Percentiles rank a stretch among this genome's conserved stretches.
These are phyloP conservation scores for Amniataba percoides DNA, from an alignment of 2,797 vertebrate species.

Conservation along the genomic window DNA sequence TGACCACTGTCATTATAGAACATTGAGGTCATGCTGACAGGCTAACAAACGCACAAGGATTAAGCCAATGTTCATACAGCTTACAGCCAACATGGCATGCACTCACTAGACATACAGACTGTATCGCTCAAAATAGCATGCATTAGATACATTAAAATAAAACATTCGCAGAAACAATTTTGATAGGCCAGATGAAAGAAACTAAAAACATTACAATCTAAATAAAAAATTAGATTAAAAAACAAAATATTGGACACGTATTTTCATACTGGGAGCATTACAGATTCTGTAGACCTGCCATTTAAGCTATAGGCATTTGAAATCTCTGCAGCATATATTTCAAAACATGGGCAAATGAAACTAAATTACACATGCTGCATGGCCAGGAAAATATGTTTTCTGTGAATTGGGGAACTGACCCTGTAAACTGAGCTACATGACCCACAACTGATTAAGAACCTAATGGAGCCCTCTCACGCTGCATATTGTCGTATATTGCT, in stretches of 20 bases:
- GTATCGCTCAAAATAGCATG: neutral
- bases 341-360: neutral
- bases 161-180: neutral
- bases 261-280: neutral
- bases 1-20: slow-evolving; percentile 46
- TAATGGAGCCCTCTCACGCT: neutral
- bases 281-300: neutral
- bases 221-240: neutral
- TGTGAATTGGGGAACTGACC: neutral
- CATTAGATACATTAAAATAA: neutral
- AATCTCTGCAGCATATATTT: neutral
- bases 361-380: neutral
- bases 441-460: neutral
- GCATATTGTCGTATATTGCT: neutral
- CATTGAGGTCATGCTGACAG: slow-evolving; percentile 63
- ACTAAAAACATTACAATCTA: neutral
- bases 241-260: too few relatives aligned
- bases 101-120: slow-evolving; percentile 15
- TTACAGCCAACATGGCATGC: slow-evolving; percentile 14
- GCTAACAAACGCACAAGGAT: slow-evolving; percentile 44
- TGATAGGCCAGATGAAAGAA: neutral
- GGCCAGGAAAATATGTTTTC: neutral
- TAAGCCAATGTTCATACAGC: slow-evolving; percentile 36
- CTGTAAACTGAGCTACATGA: slow-evolving; percentile 1
- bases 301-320: neutral